phyloP scores from a whole-genome alignment of 2,888 invertebrate genomes.

The Macrosiphum euphorbiae region DNA sequence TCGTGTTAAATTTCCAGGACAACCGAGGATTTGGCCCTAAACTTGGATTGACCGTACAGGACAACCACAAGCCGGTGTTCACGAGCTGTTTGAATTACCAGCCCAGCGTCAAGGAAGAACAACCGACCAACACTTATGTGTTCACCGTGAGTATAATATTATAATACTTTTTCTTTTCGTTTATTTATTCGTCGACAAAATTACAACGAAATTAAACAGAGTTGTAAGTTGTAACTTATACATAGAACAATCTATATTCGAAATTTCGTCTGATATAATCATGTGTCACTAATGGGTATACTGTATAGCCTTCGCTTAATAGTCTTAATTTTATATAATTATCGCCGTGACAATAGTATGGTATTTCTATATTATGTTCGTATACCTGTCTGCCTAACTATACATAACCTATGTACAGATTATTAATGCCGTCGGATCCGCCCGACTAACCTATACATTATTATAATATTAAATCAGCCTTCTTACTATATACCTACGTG shows the following conservation, averaged over 20 bases:
- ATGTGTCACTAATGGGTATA: neutral
- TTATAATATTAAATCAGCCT: neutral
- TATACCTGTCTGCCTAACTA: neutral
- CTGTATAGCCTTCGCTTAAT: neutral
- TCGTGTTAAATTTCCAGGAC: slow-evolving; percentile 12
- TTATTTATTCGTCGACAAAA: neutral
- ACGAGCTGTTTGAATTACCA: slow-evolving; percentile 86
- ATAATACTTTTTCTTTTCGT: neutral
- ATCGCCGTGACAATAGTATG: neutral
- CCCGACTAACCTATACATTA: neutral
- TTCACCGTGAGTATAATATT: slow-evolving; percentile 75
- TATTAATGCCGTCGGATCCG: neutral
- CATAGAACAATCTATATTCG: neutral
- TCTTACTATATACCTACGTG: neutral
- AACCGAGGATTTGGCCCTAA: slow-evolving; percentile 57
- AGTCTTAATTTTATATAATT: neutral
- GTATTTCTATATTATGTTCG: neutral
- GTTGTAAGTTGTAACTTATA: too few relatives aligned
- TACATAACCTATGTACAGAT: neutral
- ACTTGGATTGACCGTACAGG: slow-evolving; percentile 69
- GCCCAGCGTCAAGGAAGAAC: slow-evolving; percentile 85
- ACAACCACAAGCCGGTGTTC: slow-evolving; percentile 91
- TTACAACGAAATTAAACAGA: neutral
- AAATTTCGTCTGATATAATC: neutral
- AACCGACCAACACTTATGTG: slow-evolving; percentile 80